Evolutionary conservation across 2,888 invertebrate species (phyloP), one percentile per base, ranked within the genome.

Genomic region (Drosophila sordidapex): DNA sequence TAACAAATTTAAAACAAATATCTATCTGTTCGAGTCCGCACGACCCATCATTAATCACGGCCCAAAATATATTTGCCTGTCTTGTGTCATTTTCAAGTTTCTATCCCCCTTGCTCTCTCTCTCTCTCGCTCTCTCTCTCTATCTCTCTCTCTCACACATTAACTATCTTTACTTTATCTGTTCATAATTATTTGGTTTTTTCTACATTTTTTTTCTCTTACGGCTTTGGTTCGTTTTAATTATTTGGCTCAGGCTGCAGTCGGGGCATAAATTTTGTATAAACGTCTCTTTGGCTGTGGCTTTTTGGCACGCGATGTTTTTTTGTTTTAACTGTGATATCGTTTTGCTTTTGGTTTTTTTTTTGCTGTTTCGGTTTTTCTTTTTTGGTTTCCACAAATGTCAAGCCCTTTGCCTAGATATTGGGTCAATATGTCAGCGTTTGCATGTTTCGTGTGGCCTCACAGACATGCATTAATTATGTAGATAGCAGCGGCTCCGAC

Each of bases 361-460:
- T 33, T 15, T 3, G 31, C 29, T 52, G 13, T 18, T 13, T 18
- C 21, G 21, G 15, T 67, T 67, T 69, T 62, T 43, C 2, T 35
- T 53, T 66, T 67, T 51, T 58, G 61, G 71, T 76, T 87, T 75
- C 88, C 81, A 89, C 78, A 87, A 85, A 89, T 90, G 89, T 90
- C 85, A 88, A 88, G 76, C 85, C 90, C 85, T 86, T 88, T 85
- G 90, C 90, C 81, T 85, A 88, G 85, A 85, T 85, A 87, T 88
- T 86, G 90, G 90, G 90, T 90, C 85, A 86, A 86, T 86, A 86
- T 86, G 85, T 90, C 85, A 90, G 89, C 74, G 87, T 76, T 90
- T 88, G 83, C 89, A 88, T 89, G 89, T 87, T 89, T 86, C 90
- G 90, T 86, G 86, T 81, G 70, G 86, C 78, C 78, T 71, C 83